Evolutionary conservation across 2,797 vertebrate genomes (phyloP).

Genomic region (Ispidina lecontei): DNA sequence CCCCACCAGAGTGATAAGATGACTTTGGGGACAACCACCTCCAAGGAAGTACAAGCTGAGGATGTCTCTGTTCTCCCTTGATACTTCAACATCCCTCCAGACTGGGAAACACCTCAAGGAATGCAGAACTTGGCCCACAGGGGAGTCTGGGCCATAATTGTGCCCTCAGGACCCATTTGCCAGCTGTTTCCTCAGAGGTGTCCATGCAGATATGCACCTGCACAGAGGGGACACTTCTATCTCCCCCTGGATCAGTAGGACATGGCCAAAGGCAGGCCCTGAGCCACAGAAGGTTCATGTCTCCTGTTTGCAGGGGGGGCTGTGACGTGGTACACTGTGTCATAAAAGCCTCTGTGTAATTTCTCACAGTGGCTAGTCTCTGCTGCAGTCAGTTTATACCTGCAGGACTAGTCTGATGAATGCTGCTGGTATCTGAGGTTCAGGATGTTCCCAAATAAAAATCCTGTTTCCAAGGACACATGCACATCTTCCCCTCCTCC

Average conservation of each 20-base stretch:
- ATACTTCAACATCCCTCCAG: fast-evolving
- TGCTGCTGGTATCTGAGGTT: neutral
- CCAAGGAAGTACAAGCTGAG: neutral
- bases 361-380: neutral
- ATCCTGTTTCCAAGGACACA: neutral
- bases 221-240: neutral
- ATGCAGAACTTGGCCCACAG: neutral
- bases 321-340: neutral
- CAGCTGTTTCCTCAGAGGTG: neutral
- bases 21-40: neutral
- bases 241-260: neutral
- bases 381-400: neutral
- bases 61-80: neutral
- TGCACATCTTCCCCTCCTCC: neutral
- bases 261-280: neutral
- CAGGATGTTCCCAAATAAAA: constrained; percentile 49
- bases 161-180: neutral
- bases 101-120: neutral
- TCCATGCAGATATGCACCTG: neutral
- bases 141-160: neutral
- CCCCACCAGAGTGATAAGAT: neutral
- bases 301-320: neutral
- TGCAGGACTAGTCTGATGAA: neutral
- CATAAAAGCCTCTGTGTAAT: neutral
- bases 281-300: fast-evolving